Conservation (phyloP, 2,113 vertebrate species). For the Neolamprologus falcicula region DNA sequence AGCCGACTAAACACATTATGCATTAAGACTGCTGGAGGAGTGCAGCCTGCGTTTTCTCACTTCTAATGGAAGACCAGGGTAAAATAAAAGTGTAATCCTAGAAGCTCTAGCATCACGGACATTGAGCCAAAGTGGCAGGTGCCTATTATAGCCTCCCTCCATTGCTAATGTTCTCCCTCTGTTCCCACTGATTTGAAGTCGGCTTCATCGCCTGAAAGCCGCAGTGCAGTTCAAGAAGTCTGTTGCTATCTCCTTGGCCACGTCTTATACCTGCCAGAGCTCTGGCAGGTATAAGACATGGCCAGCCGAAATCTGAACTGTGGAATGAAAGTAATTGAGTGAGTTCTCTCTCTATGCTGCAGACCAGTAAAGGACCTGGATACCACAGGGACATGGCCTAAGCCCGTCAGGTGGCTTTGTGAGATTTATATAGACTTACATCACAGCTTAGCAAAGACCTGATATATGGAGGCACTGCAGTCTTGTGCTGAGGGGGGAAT, state of each 20-base stretch:
- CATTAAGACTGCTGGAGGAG: constrained; percentile 1
- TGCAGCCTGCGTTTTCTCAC: not conserved
- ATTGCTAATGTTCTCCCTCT: constrained; percentile 29
- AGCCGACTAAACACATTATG: constrained; percentile 1
- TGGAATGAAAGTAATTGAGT: constrained; percentile 30
- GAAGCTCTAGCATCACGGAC: not conserved
- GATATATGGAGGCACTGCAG: constrained; percentile 16
- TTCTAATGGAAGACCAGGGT: constrained; percentile 17
- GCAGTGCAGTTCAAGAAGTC: constrained; percentile 38
- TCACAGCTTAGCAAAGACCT: constrained; percentile 15
- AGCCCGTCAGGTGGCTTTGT: constrained; percentile 26
- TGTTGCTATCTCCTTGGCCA: not conserved
- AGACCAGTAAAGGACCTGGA: not conserved
- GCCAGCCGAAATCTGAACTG: constrained; percentile 12
- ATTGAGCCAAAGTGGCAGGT: constrained; percentile 50
- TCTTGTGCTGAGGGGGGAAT: constrained; percentile 20
- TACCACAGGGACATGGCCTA: constrained; percentile 1
- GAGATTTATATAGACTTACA: constrained; percentile 25
- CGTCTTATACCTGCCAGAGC: not conserved
- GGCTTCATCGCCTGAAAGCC: not conserved
- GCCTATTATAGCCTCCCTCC: constrained; percentile 14
- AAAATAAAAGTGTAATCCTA: constrained; percentile 38
- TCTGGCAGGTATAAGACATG: constrained; percentile 27
- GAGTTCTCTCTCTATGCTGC: constrained; percentile 5
- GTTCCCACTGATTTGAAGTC: constrained; percentile 45